Evolutionary conservation across 1,140 invertebrate species (phyloP), one percentile per base, ranked within the genome.

Genomic region (Agrilus planipennis): DNA sequence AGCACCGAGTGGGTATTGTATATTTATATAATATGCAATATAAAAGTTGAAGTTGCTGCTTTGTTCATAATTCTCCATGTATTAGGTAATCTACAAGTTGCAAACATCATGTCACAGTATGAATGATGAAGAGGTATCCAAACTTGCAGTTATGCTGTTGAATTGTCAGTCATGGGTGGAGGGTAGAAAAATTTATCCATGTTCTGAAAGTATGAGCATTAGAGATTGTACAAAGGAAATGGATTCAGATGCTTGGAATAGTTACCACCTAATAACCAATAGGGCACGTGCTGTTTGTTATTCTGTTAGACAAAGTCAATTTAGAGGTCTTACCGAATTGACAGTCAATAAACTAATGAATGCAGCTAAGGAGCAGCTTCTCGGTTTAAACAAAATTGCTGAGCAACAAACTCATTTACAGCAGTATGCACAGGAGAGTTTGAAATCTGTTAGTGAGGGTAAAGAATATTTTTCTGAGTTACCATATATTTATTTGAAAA

Each of bases 161-260:
- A 82, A 83, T 53, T 83, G 79, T 58, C 78, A 81, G 44, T 75
- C 73, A 2, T 62, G 63, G 23, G 67, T 70, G 6, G 79, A 81
- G 54, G 72, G 75, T 0, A 60, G 78, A 40, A 65, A 67, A 49
- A 62, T 68, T 15, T 80, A 67, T 55, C 65, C 68, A 2, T 82
- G 79, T 44, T 71, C 68, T 1, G 63, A 69, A 16, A 57, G 70
- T 38, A 81, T 81, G 78, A 73, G 75, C 47, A 54, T 57, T 15
- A 49, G 61, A 50, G 71, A 77, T 34, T 83, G 79, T 55, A 83
- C 78, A 11, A 67, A 55, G 5, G 54, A 67, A 12, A 83, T 83
- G 77, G 75, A 80, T 58, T 54, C 70, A 18, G 72, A 76, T 49
- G 76, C 71, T 18, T 81, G 79, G 79, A 81, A 79, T 58, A 70